These are phyloP conservation scores for Dasysyrphus tricinctus DNA, from an alignment of 2,888 invertebrate genomes.

Conservation along the genomic window DNA sequence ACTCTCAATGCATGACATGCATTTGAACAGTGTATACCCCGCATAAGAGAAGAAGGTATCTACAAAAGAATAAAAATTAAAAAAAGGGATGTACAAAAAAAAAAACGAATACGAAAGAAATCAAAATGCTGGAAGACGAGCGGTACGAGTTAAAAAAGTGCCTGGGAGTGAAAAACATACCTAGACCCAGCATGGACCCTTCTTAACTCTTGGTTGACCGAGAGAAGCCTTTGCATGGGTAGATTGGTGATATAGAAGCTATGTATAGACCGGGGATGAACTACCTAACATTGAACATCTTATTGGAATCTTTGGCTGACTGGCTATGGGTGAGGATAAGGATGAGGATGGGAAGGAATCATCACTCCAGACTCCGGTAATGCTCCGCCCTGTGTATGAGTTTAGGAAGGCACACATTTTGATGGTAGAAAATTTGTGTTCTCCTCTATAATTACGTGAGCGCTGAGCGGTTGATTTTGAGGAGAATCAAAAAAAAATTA, in stretches of 20 bases:
- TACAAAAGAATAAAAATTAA: constrained; percentile 33
- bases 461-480: constrained; percentile 51
- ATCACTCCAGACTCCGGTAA: constrained; percentile 52
- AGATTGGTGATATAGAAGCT: constrained; percentile 32
- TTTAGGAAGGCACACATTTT: constrained; percentile 35
- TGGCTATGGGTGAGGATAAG: constrained; percentile 25
- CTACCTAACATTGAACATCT: constrained; percentile 29
- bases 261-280: constrained; percentile 37
- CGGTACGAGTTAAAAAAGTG: constrained; percentile 4
- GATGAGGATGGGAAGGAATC: constrained; percentile 41
- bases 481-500: constrained; percentile 33
- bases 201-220: constrained; percentile 54
- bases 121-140: constrained; percentile 34
- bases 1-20: no score
- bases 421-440: constrained; percentile 34
- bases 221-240: constrained; percentile 36
- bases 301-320: constrained; percentile 64
- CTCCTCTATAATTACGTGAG: constrained; percentile 57
- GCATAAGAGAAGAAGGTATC: constrained; percentile 54
- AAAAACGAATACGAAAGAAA: constrained; percentile 24
- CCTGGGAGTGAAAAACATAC: constrained; percentile 40
- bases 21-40: no score
- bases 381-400: constrained; percentile 68
- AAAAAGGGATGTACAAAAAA: constrained; percentile 54
- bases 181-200: constrained; percentile 67